phyloP scores from a whole-genome alignment of 2,888 invertebrate genomes.

The Lutraria lutraria region DNA sequence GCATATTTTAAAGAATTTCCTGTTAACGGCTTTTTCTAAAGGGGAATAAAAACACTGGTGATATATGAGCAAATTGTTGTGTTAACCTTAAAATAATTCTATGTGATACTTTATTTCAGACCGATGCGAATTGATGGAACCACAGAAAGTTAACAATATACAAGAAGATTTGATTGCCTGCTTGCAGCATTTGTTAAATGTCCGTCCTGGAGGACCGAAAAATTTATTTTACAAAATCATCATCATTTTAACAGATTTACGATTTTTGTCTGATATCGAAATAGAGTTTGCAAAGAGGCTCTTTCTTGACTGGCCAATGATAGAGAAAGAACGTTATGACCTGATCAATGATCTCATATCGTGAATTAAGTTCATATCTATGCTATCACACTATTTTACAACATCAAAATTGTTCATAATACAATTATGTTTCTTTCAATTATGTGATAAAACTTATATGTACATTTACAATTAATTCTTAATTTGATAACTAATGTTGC shows the following conservation, averaged over 20 bases:
- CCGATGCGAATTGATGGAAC: slow-evolving; percentile 72
- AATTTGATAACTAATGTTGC: too few species aligned
- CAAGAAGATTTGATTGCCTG: slow-evolving; percentile 71
- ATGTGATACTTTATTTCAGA: slow-evolving; percentile 58
- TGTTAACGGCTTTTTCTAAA: too few species aligned
- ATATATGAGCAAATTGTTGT: too few species aligned
- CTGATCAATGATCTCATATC: slow-evolving; percentile 37
- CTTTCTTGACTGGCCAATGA: slow-evolving; percentile 48
- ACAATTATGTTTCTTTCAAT: too few species aligned
- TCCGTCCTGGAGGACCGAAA: slow-evolving; percentile 44
- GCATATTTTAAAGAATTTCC: too few species aligned
- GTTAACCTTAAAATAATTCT: neutral
- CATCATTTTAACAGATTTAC: slow-evolving; percentile 62
- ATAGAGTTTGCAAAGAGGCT: slow-evolving; percentile 1
- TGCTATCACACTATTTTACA: too few species aligned
- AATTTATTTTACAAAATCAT: slow-evolving; percentile 61
- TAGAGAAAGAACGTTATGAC: slow-evolving; percentile 25
- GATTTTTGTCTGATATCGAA: slow-evolving; percentile 63
- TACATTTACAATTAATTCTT: too few species aligned
- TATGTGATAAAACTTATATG: too few species aligned
- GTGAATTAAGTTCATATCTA: neutral
- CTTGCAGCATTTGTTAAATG: slow-evolving; percentile 64
- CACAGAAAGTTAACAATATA: slow-evolving; percentile 66
- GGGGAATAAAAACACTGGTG: too few species aligned
- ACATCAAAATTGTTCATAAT: too few species aligned